Conservation (phyloP, 2,113 vertebrate species). For the Poecile atricapillus region DNA sequence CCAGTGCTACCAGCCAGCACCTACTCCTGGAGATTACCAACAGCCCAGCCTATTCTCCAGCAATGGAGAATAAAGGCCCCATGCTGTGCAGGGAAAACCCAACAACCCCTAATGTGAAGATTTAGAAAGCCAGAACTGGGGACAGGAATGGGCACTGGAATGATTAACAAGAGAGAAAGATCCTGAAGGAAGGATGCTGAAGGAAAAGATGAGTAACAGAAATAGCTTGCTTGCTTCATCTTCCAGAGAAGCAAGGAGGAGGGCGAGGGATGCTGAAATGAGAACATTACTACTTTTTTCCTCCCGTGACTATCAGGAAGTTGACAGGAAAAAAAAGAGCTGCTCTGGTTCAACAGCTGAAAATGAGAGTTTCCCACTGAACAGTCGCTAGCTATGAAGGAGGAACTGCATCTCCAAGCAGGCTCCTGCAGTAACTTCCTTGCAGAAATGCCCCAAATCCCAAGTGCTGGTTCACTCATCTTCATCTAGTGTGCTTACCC, state of each 20-base stretch:
- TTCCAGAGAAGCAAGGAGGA: slow-evolving; percentile 8
- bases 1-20: background rate
- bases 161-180: background rate
- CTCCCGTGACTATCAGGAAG: background rate
- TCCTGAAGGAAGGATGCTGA: background rate
- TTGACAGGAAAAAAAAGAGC: background rate
- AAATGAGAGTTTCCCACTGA: background rate
- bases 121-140: background rate
- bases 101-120: background rate
- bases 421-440: background rate
- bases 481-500: background rate
- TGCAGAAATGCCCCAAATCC: background rate
- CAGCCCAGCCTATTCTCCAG: background rate
- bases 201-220: slow-evolving; percentile 20
- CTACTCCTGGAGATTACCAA: background rate
- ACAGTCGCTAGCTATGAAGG: background rate
- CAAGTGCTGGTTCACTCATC: background rate
- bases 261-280: background rate
- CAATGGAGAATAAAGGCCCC: too few relatives aligned
- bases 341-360: background rate
- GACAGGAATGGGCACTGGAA: background rate
- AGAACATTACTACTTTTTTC: background rate
- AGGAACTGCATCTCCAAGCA: background rate
- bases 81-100: background rate
- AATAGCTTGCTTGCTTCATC: background rate